phyloP scores from a whole-genome alignment of 2,113 vertebrate genomes.

The Salvator merianae region DNA sequence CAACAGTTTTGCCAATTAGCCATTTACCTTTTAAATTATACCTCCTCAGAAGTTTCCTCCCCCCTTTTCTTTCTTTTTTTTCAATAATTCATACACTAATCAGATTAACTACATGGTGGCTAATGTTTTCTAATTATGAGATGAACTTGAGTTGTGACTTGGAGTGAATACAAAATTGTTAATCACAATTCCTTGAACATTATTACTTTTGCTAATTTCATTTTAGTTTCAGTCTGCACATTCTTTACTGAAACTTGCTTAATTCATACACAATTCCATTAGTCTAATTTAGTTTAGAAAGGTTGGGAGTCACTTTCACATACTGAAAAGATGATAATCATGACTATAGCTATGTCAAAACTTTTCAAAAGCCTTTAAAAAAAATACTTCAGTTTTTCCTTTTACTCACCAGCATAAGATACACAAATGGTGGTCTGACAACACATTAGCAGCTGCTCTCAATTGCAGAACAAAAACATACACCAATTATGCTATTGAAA shows the following conservation, averaged over 20 bases:
- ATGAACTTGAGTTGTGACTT: slow-evolving; percentile 3
- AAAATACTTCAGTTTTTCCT: neutral
- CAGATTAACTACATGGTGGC: neutral
- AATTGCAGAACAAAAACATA: too few species aligned
- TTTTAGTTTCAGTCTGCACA: neutral
- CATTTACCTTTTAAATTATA: neutral
- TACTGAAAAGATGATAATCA: neutral
- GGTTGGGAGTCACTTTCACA: neutral
- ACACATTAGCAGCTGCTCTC: too few species aligned
- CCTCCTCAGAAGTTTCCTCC: neutral
- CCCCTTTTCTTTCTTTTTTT: too few species aligned
- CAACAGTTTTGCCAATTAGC: neutral
- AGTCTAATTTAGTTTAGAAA: neutral
- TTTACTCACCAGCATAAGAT: too few species aligned
- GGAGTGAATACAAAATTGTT: neutral
- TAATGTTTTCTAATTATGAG: slow-evolving; percentile 25
- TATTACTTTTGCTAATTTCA: slow-evolving; percentile 30
- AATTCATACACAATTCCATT: slow-evolving; percentile 1
- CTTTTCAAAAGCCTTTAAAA: neutral
- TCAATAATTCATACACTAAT: neutral
- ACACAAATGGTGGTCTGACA: too few species aligned
- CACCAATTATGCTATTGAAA: too few species aligned
- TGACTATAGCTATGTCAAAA: neutral
- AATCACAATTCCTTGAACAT: neutral
- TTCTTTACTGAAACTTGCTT: neutral